Base-by-base conservation (phyloP, 2,113 vertebrate genomes). In the Istiophorus platypterus region DNA sequence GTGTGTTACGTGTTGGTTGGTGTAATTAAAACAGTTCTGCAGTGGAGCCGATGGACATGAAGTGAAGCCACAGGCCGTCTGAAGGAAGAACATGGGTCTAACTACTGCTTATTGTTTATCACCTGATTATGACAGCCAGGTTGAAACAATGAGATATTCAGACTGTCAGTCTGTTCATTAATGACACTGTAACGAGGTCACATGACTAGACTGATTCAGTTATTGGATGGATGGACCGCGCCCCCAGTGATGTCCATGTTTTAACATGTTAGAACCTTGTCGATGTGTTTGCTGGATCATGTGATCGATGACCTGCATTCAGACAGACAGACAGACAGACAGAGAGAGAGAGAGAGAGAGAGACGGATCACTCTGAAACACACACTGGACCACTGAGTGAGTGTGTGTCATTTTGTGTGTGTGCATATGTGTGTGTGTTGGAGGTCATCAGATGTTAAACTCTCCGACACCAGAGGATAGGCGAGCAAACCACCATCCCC, bases 391-490 rank as follows among this genome's bases (percentile, higher is more conserved):
- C 47, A 51, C 18, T n/a, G 59, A 66, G 57, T 64, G 78, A 58
- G 47, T 57, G 73, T 41, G 63, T 71, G 71, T 76, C 64, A 47
- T 7, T 45, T 15, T 31, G 57, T 20, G 57, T 64, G 78, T 64
- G 47, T 57, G 73, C 59, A 51, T 41, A 57, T 71, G 71, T 76
- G 71, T 56, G 11, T 45, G 22, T 31, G 57, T 20, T 34, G 6
- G 31, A 27, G 70, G 82, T 88, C 76, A 75, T 86, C 81, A 71
- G 78, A 81, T 52, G 82, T 80, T 85, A 81, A 85, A 81, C 67
- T 90, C 81, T 89, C 78, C 24, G n/a, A 81, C 69, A 80, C 62
- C 74, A 77, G 81, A 88, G 51, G 81, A 81, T 45, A 84, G 81
- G 86, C 75, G 22, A 80, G 63, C 81, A 64, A 71, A 18, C 34